phyloP scores from a whole-genome alignment of 2,888 invertebrate genomes.

The Onthophagus sagittarius region DNA sequence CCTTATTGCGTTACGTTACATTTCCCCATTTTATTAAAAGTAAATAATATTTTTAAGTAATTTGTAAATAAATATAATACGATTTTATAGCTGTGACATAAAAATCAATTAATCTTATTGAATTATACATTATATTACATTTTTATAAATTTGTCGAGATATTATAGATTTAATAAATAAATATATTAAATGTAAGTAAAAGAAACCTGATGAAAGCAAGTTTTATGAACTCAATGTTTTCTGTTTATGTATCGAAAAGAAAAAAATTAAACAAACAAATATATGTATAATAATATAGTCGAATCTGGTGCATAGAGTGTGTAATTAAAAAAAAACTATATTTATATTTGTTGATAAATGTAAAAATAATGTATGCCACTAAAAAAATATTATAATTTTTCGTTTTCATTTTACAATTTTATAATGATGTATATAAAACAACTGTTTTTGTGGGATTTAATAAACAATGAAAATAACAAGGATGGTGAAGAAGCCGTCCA shows the following conservation, averaged over 20 bases:
- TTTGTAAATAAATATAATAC: conserved; percentile 12
- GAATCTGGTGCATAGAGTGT: not conserved
- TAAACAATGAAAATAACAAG: conserved; percentile 14
- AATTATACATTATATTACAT: not conserved
- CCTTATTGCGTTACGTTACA: conserved; percentile 12
- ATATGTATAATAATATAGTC: not conserved
- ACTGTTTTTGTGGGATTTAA: conserved; percentile 2
- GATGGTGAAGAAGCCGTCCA: conserved; percentile 24
- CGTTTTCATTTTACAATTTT: not conserved
- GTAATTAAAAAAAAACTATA: not conserved
- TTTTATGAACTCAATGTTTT: not conserved
- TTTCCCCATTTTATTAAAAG: not conserved
- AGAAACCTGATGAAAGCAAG: not conserved
- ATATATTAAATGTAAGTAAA: not conserved
- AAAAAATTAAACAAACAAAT: not conserved
- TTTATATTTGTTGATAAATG: not conserved
- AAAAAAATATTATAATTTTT: not conserved
- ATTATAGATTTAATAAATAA: conserved; percentile 1
- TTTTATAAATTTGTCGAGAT: not conserved
- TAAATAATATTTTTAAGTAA: conserved; percentile 2
- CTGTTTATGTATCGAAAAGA: not conserved
- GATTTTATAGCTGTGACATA: conserved; percentile 42
- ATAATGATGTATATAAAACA: not conserved
- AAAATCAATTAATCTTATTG: conserved; percentile 33
- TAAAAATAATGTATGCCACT: not conserved